Base-by-base conservation (phyloP, 2,888 invertebrate species). In the Chrysotoxum bicinctum region DNA sequence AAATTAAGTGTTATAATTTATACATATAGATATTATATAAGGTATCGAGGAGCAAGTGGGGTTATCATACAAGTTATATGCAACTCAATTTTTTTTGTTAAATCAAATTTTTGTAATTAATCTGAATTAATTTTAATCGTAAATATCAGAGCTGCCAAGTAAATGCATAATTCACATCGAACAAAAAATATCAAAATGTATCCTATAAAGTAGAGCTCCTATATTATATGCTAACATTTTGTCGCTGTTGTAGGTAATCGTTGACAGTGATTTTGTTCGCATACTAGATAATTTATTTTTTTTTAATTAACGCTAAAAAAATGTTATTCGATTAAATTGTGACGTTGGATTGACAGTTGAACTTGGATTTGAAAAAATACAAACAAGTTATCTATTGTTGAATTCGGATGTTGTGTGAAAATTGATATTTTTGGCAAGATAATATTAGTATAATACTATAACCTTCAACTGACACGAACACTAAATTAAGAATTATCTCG, bases 201-300 rank as follows among this genome's bases (percentile, higher is more conserved):
- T 80, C 32, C 10, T 26, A 10, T 52, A 56, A 77, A 66, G 50
- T 52, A 72, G 48, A 78, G 23, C n/a, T 48, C 3, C 43, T 30
- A 19, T 32, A 64, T 64, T 30, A 19, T 32, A 64, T 64, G 45
- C 7, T 5, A 66, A 35, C 9, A 35, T 48, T 35, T 72, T 50
- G 21, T 66, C 32, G 66, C 32, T 32, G 50, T 50, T 80, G 80
- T 85, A n/a, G n/a, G n/a, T n/a, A 85, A 85, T 85, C 72, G 73
- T 43, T 80, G 85, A 81, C 81, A 81, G 81, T 85, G 81, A 85
- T 81, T 85, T 85, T 85, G 85, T 81, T 76, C 54, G 69, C 72
- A 76, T 73, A 76, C 64, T 81, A 76, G 77, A 73, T 85, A 81
- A 14, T 69, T 73, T 79, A 66, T 16, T 4, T 85, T 85, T 66